Percentiles rank a stretch among this genome's conserved stretches.
Evolutionary conservation across 2,888 invertebrate genomes (phyloP).

Genomic region (Loripinus fragilis): DNA sequence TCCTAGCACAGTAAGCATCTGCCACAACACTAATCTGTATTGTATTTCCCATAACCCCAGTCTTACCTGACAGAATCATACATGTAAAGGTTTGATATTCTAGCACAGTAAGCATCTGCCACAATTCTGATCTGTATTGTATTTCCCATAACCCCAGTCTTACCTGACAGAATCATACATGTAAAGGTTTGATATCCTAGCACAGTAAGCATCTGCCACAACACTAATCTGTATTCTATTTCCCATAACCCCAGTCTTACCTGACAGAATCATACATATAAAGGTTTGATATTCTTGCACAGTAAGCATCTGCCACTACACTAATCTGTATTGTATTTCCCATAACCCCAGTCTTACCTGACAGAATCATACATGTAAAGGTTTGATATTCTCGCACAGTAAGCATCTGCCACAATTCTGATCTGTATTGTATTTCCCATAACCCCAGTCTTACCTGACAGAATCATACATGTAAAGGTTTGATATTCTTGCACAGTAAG

Average conservation of each 20-base stretch:
- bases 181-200: constrained; percentile 92
- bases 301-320: constrained; percentile 89
- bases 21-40: constrained; percentile 91
- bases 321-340: constrained; percentile 94
- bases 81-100: constrained; percentile 92
- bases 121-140: constrained; percentile 92
- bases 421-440: constrained; percentile 95
- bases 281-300: constrained; percentile 92
- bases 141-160: no score
- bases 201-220: constrained; percentile 90
- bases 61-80: constrained; percentile 91
- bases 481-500: constrained; percentile 92
- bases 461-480: constrained; percentile 94
- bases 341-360: constrained; percentile 87
- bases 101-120: constrained; percentile 90
- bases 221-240: constrained; percentile 92
- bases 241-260: no score
- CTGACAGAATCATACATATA: constrained; percentile 92
- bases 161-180: constrained; percentile 92
- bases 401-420: constrained; percentile 88
- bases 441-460: constrained; percentile 87
- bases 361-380: constrained; percentile 93
- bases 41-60: no score
- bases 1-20: constrained; percentile 91
- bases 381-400: constrained; percentile 92